Conservation (phyloP, 2,113 vertebrate species). For the Rutilus rutilus region DNA sequence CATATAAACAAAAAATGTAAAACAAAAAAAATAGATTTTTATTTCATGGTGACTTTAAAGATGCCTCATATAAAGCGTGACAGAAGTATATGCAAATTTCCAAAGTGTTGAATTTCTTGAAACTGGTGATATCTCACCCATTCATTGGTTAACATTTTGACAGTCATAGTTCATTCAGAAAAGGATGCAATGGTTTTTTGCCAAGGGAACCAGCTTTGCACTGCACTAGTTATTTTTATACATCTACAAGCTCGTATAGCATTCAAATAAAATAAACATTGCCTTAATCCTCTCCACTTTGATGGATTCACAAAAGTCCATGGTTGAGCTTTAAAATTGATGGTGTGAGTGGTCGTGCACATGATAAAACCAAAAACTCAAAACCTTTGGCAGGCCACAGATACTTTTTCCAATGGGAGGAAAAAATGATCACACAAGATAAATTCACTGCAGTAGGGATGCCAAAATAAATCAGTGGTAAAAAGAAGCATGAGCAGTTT, state of each 20-base stretch:
- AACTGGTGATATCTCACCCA: background rate
- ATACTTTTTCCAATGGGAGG: slow-evolving; percentile 5
- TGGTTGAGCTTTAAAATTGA: slow-evolving; percentile 2
- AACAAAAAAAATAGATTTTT: too few species aligned
- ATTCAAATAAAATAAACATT: background rate
- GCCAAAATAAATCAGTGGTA: slow-evolving; percentile 10
- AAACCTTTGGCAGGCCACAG: slow-evolving; percentile 7
- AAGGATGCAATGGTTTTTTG: background rate
- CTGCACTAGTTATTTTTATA: background rate
- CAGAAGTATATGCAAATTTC: background rate
- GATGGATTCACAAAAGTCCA: slow-evolving; percentile 6
- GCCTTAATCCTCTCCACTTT: background rate
- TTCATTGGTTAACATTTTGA: background rate
- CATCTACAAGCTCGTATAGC: background rate
- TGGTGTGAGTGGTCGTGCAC: background rate
- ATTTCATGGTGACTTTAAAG: too few species aligned
- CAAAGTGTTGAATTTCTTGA: background rate
- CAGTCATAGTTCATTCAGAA: background rate
- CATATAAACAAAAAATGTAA: too few species aligned
- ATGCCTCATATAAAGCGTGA: background rate
- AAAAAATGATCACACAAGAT: background rate
- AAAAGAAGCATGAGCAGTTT: slow-evolving; percentile 18
- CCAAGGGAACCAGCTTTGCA: background rate
- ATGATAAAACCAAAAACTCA: background rate
- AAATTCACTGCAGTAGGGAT: background rate